phyloP scores from a whole-genome alignment of 2,888 invertebrate species.

The Scaptomyza cyrtandrae region DNA sequence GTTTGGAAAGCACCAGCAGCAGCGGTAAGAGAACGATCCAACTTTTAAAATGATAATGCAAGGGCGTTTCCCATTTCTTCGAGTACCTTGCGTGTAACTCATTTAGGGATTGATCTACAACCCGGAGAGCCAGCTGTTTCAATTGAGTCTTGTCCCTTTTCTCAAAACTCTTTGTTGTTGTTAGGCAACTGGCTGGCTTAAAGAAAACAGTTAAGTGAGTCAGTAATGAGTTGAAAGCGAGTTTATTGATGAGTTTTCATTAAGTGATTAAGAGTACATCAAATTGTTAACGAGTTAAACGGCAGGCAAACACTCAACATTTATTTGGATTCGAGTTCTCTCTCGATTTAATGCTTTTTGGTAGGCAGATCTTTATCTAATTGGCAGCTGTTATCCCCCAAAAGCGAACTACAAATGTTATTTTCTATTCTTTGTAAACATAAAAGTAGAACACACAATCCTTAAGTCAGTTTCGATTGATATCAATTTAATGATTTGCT shows the following conservation, averaged over 20 bases:
- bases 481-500: constrained; percentile 62
- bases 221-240: constrained; percentile 25
- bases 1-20: constrained; percentile 6
- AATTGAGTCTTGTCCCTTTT: constrained; percentile 53
- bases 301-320: constrained; percentile 22
- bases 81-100: constrained; percentile 13
- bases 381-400: constrained; percentile 55
- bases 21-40: constrained; percentile 2
- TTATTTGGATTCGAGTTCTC: constrained; percentile 10
- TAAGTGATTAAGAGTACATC: constrained; percentile 48
- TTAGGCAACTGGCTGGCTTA: constrained; percentile 25
- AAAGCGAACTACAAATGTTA: constrained; percentile 36
- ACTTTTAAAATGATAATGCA: constrained; percentile 37
- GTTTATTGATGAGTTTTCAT: constrained; percentile 32
- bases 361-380: constrained; percentile 44
- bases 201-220: constrained; percentile 29
- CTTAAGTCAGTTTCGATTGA: constrained; percentile 42
- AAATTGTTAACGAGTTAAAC: constrained; percentile 45
- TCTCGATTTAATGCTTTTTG: constrained; percentile 28
- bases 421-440: constrained; percentile 23
- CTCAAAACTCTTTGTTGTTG: constrained; percentile 62
- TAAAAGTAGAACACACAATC: constrained; percentile 29
- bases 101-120: constrained; percentile 52
- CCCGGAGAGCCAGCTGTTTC: constrained; percentile 49
- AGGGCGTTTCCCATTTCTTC: constrained; percentile 46